Percentiles rank a stretch among this genome's conserved stretches.
These are phyloP conservation scores for Larimichthys polyactis DNA, from an alignment of 2,113 vertebrate genomes.

Conservation along the genomic window DNA sequence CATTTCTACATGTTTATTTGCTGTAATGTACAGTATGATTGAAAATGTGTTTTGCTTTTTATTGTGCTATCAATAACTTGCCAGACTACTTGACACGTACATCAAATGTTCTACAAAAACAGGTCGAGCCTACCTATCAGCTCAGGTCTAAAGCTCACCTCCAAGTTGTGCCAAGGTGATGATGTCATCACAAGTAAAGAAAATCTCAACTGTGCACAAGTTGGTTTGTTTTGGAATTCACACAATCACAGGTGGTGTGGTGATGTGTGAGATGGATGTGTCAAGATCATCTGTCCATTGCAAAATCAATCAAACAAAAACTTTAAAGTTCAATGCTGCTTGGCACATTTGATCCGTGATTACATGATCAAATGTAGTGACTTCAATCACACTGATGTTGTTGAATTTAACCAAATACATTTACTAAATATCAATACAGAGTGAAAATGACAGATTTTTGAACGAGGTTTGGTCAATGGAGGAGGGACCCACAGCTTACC, in stretches of 20 bases:
- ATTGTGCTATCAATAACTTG: background rate
- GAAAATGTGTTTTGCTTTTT: background rate
- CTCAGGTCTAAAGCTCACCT: background rate
- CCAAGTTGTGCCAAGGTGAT: background rate
- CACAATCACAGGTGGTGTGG: background rate
- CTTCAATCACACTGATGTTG: too few species aligned
- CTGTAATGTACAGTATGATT: background rate
- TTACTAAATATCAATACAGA: accelerated
- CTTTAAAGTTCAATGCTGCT: background rate
- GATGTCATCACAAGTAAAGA: background rate
- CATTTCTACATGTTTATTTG: too few species aligned
- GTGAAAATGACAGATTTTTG: background rate
- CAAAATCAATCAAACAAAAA: background rate
- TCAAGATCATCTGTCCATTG: too few species aligned
- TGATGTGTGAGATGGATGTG: too few species aligned
- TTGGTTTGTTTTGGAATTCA: background rate
- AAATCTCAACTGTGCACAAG: background rate
- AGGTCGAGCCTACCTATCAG: too few species aligned
- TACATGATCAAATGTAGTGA: background rate
- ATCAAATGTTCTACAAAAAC: background rate
- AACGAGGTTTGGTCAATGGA: background rate
- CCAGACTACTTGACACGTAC: too few species aligned
- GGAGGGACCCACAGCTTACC: slow-evolving; percentile 78
- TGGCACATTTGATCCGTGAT: background rate
- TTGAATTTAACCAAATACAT: background rate